phyloP scores from a whole-genome alignment of 2,113 vertebrate genomes.

The Lamprologus ornatipinnis region DNA sequence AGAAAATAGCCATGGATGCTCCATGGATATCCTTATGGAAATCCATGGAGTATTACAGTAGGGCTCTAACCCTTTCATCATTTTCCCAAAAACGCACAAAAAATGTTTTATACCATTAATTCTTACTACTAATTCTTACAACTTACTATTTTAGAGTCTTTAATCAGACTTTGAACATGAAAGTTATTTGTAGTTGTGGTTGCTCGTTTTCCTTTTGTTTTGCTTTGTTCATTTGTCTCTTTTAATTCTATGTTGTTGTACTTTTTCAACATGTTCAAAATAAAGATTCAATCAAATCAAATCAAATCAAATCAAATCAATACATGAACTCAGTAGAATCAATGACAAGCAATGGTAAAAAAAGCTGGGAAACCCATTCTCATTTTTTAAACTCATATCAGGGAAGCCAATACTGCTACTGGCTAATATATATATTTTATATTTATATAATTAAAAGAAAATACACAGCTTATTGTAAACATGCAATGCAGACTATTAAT shows the following conservation, averaged over 20 bases:
- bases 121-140: neutral
- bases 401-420: neutral
- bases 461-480: too few species aligned
- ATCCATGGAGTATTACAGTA: neutral
- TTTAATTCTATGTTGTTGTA: too few species aligned
- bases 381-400: fast-evolving
- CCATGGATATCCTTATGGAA: neutral
- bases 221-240: too few species aligned
- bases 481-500: too few species aligned
- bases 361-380: neutral
- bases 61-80: neutral
- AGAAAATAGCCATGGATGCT: neutral
- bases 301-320: too few species aligned
- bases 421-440: neutral
- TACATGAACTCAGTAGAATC: neutral
- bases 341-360: neutral
- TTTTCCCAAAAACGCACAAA: neutral
- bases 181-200: too few species aligned
- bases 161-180: neutral
- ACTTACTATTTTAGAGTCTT: neutral
- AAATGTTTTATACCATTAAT: neutral
- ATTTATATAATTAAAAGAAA: neutral
- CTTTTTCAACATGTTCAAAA: too few species aligned
- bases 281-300: too few species aligned
- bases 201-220: too few species aligned